Percentiles rank a stretch among this genome's conserved stretches.
phyloP scores from a whole-genome alignment of 2,113 vertebrate genomes.

The Ciconia boyciana region DNA sequence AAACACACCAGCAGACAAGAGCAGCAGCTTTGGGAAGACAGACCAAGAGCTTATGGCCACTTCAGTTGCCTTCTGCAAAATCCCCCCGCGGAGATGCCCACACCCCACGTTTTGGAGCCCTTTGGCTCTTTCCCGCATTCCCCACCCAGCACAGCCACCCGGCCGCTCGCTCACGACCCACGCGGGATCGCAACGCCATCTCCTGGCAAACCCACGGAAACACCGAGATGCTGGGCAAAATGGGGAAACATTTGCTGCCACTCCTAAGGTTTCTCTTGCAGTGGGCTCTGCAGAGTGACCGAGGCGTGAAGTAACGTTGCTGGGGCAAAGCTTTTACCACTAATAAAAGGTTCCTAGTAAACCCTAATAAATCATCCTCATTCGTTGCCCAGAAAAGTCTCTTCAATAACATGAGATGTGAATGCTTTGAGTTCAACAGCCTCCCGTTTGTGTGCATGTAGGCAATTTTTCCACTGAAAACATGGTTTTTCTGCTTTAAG shows the following conservation, averaged over 20 bases:
- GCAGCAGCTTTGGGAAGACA: not conserved
- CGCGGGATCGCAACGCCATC: not conserved
- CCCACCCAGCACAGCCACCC: not conserved
- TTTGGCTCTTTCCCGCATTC: accelerated
- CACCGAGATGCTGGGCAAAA: accelerated
- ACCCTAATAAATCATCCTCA: not conserved
- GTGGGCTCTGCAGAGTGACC: accelerated
- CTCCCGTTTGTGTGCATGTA: accelerated
- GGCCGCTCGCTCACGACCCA: not conserved
- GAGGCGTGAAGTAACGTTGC: accelerated
- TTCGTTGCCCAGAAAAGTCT: not conserved
- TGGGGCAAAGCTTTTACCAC: not conserved
- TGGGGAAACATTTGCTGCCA: accelerated
- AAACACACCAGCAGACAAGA: not conserved
- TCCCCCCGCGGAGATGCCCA: too few relatives aligned
- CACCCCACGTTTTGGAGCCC: accelerated
- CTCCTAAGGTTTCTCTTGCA: not conserved
- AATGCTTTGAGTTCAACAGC: not conserved
- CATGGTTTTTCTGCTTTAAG: not conserved
- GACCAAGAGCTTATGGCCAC: not conserved
- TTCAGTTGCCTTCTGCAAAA: not conserved
- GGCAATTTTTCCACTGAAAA: not conserved
- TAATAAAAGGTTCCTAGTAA: not conserved
- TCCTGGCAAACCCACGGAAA: not conserved
- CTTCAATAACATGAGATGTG: not conserved